Percentiles rank a stretch among this genome's conserved stretches.
These are phyloP conservation scores for Formicarius rufipectus DNA, from an alignment of 2,113 vertebrate genomes.

Conservation along the genomic window DNA sequence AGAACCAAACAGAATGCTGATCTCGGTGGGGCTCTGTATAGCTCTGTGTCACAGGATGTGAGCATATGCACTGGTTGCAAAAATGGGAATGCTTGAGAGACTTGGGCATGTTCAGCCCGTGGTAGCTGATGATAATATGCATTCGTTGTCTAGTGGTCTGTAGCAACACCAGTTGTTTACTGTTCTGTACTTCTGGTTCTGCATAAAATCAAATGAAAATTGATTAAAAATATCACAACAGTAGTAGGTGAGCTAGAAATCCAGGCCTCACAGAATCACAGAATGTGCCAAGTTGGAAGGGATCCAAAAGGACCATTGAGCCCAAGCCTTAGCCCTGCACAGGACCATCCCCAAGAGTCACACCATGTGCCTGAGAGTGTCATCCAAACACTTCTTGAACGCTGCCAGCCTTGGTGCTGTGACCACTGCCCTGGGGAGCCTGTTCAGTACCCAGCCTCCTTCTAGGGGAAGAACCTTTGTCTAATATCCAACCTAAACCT, in stretches of 20 bases:
- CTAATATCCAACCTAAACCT: not conserved
- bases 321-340: not conserved
- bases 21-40: not conserved
- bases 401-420: not conserved
- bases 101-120: not conserved
- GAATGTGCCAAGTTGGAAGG: not conserved
- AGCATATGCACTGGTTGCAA: not conserved
- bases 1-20: not conserved
- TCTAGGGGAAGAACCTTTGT: not conserved
- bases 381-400: not conserved
- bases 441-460: not conserved
- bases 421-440: not conserved
- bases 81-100: rapidly evolving
- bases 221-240: not conserved
- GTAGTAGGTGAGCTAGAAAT: not conserved
- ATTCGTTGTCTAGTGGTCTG: not conserved
- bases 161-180: not conserved
- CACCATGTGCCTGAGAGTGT: not conserved
- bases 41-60: not conserved
- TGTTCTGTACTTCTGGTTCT: not conserved
- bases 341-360: not conserved
- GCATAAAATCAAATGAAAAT: not conserved
- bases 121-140: not conserved
- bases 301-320: not conserved
- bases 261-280: not conserved